These are phyloP conservation scores for Rhinatrema bivittatum DNA, from an alignment of 2,797 vertebrate species.

Conservation along the genomic window DNA sequence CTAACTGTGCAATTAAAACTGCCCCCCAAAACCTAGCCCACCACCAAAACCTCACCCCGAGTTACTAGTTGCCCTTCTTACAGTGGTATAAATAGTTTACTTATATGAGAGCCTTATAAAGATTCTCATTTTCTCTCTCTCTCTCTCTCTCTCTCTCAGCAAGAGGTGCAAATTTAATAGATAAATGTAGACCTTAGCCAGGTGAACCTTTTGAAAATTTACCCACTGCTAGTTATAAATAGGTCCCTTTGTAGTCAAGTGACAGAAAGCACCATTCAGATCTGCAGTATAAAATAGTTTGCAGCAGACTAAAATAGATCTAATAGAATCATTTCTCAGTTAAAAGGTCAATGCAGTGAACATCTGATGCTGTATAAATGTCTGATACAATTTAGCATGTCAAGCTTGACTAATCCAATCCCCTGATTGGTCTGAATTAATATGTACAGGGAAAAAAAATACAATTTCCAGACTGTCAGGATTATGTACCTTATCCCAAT, in stretches of 20 bases:
- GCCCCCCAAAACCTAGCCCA: no score
- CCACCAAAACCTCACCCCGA: no score
- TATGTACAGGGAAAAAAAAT: constrained; percentile 3
- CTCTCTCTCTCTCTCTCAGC: no score
- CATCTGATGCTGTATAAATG: constrained; percentile 32
- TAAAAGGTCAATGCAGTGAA: constrained; percentile 46
- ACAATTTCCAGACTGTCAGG: constrained; percentile 2
- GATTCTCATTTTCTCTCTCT: no score
- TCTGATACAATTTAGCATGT: constrained; percentile 45
- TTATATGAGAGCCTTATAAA: no score
- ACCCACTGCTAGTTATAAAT: no score
- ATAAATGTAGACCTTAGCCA: no score
- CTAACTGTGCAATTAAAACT: no score
- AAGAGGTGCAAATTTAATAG: no score
- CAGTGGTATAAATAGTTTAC: no score
- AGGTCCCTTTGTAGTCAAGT: no score
- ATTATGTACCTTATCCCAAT: constrained; percentile 6
- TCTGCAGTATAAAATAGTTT: constrained; percentile 39
- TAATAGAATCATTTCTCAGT: constrained; percentile 50
- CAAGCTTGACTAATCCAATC: constrained; percentile 42
- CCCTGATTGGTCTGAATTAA: constrained; percentile 24
- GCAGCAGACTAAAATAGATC: constrained; percentile 26
- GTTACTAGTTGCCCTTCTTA: no score
- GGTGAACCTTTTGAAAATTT: background rate
- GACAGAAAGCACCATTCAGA: constrained; percentile 27